Conservation (phyloP, 2,888 invertebrate genomes). For the Metallyticus violacea region DNA sequence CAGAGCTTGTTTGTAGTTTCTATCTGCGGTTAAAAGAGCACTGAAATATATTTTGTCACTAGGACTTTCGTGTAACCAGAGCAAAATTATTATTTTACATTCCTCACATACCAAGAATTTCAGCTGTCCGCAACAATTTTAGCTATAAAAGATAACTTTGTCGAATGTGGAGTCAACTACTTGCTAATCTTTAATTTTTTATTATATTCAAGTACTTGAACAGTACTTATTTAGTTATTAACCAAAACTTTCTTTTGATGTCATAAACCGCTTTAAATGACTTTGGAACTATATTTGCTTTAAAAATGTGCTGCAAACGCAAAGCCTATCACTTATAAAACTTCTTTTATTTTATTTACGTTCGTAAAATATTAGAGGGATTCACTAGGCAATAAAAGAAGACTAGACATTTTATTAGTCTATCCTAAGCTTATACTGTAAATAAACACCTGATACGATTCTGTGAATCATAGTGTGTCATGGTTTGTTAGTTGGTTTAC, state of each 20-base stretch:
- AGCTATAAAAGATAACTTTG: not conserved
- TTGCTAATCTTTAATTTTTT: not conserved
- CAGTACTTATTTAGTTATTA: no score
- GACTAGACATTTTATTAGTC: no score
- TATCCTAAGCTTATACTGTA: not conserved
- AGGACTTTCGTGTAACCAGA: not conserved
- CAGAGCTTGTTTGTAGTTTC: not conserved
- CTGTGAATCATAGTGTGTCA: no score
- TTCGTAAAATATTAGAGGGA: not conserved
- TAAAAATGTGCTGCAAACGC: no score
- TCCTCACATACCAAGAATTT: not conserved
- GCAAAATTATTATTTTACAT: not conserved
- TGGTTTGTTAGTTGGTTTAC: not conserved
- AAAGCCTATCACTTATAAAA: not conserved
- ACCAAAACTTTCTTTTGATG: no score
- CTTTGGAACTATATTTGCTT: no score
- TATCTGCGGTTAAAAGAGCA: no score
- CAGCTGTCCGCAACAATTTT: not conserved
- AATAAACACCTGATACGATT: not conserved
- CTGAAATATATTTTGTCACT: no score
- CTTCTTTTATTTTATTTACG: not conserved
- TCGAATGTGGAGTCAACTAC: no score
- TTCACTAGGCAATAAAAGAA: not conserved
- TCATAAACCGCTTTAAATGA: no score
- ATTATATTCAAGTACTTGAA: not conserved